Percentiles rank a stretch among this genome's conserved stretches.
Conservation (phyloP, 2,888 invertebrate genomes). For the Bimastos eiseni region DNA sequence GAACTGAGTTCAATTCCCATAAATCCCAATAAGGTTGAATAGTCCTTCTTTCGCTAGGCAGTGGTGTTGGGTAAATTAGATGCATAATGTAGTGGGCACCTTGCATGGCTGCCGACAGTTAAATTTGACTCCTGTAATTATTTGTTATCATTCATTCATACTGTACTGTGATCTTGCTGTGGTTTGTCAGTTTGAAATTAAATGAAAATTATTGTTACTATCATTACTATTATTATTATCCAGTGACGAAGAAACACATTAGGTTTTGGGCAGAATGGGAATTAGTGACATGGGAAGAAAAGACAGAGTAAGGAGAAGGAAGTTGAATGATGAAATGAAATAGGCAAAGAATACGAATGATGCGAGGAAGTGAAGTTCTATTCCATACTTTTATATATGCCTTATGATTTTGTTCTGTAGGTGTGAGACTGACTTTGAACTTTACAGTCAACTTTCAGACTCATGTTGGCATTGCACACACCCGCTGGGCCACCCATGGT, state of each 20-base stretch:
- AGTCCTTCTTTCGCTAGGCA: too few relatives aligned
- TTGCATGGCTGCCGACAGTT: too few relatives aligned
- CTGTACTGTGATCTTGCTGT: too few relatives aligned
- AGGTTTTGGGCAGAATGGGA: background rate
- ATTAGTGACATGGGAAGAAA: background rate
- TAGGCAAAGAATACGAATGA: background rate
- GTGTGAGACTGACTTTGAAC: slow-evolving; percentile 65
- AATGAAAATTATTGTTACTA: too few relatives aligned
- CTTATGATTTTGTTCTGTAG: background rate
- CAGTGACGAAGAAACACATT: background rate
- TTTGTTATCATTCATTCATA: too few relatives aligned
- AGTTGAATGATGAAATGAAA: background rate
- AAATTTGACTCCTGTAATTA: too few relatives aligned
- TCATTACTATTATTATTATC: too few relatives aligned
- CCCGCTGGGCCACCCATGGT: slow-evolving; percentile 99
- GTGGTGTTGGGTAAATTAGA: too few relatives aligned
- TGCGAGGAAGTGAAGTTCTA: background rate
- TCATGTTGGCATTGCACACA: slow-evolving; percentile 97
- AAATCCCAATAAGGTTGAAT: too few relatives aligned
- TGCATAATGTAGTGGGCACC: too few relatives aligned
- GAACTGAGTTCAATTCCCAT: too few relatives aligned
- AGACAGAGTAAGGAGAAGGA: background rate
- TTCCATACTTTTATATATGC: background rate
- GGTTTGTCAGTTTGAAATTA: too few relatives aligned
- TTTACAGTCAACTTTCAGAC: slow-evolving; percentile 75